These are phyloP conservation scores for Epirrita christyi DNA, from an alignment of 2,888 invertebrate genomes.

Conservation along the genomic window DNA sequence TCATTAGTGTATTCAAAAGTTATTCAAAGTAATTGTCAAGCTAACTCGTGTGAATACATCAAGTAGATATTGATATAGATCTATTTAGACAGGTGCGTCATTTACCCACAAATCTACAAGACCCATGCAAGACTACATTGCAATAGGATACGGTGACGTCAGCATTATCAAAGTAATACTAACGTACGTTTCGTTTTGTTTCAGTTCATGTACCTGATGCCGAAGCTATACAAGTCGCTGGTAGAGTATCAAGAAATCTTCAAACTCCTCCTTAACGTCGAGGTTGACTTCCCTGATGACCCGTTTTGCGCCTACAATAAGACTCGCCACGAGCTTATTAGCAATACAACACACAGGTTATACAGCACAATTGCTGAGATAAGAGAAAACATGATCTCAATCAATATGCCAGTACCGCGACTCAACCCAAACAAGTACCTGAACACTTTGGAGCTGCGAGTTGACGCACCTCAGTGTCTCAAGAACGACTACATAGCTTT, in stretches of 20 bases:
- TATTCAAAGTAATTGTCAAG: conserved; percentile 12
- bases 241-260: conserved; percentile 70
- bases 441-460: conserved; percentile 63
- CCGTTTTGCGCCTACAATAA: conserved; percentile 71
- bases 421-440: conserved; percentile 69
- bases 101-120: conserved; percentile 19
- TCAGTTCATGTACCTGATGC: conserved; percentile 84
- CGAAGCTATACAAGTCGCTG: conserved; percentile 82
- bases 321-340: conserved; percentile 69
- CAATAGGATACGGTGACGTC: conserved; percentile 26
- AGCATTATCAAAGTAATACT: conserved; percentile 25
- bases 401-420: conserved; percentile 61
- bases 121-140: conserved; percentile 17
- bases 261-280: conserved; percentile 61
- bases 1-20: conserved; percentile 6
- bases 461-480: conserved; percentile 81
- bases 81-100: conserved; percentile 26
- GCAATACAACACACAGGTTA: conserved; percentile 70
- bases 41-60: conserved; percentile 16
- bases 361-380: conserved; percentile 85
- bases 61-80: conserved; percentile 8
- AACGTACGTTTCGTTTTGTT: conserved; percentile 66
- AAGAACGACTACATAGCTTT: conserved; percentile 86
- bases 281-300: conserved; percentile 70
- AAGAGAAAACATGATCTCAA: conserved; percentile 68